These are phyloP conservation scores for Bombylius discolor DNA, from an alignment of 2,888 invertebrate genomes.

Conservation along the genomic window DNA sequence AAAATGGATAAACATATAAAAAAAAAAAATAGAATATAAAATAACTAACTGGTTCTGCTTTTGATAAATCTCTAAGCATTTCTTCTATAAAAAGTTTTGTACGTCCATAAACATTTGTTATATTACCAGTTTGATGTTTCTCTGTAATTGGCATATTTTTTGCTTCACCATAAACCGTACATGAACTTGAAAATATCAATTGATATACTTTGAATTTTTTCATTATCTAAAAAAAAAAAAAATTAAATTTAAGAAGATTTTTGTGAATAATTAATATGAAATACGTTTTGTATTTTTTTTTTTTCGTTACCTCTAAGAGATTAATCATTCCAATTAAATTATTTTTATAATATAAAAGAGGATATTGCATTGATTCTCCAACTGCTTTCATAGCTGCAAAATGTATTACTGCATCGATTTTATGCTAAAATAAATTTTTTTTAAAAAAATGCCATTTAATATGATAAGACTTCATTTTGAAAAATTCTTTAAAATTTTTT, in stretches of 20 bases:
- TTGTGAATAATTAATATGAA: neutral
- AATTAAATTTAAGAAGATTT: neutral
- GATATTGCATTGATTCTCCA: conserved; percentile 78
- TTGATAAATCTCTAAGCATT: conserved; percentile 74
- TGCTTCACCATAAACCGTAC: conserved; percentile 88
- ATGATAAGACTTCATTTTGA: too few species aligned
- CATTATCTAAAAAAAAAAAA: conserved; percentile 47
- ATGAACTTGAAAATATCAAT: conserved; percentile 64
- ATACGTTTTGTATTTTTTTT: conserved; percentile 19
- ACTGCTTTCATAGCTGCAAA: conserved; percentile 93
- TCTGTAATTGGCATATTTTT: conserved; percentile 74
- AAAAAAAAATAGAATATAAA: too few species aligned
- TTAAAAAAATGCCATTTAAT: neutral
- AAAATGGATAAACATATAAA: too few species aligned
- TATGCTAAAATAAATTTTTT: conserved; percentile 44
- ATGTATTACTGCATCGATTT: conserved; percentile 78
- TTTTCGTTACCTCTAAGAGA: conserved; percentile 60
- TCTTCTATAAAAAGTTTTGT: conserved; percentile 91
- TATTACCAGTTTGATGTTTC: conserved; percentile 68
- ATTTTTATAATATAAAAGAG: conserved; percentile 77
- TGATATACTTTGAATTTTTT: conserved; percentile 53
- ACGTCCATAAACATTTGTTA: conserved; percentile 87
- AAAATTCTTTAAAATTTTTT: too few species aligned
- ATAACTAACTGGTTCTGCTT: conserved; percentile 55
- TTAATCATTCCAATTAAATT: conserved; percentile 78